phyloP scores from a whole-genome alignment of 2,113 vertebrate genomes.

The Astatoreochromis straeleni region DNA sequence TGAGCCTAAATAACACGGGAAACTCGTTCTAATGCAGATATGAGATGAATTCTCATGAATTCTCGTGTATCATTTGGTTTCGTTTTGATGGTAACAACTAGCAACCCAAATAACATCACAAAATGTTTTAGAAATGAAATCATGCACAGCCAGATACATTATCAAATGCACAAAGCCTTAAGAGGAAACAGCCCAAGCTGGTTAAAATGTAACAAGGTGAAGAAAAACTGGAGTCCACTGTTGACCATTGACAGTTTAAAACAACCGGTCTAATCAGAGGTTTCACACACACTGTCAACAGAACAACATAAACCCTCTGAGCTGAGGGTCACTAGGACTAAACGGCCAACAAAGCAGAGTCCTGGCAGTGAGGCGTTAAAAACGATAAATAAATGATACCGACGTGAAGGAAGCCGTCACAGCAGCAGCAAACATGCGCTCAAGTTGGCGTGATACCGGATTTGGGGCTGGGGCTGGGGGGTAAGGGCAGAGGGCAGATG shows the following conservation, averaged over 20 bases:
- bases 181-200: not conserved
- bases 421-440: not conserved
- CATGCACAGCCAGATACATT: not conserved
- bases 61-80: not conserved
- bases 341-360: not conserved
- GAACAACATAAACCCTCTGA: not conserved
- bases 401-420: not conserved
- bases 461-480: not conserved
- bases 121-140: not conserved
- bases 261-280: not conserved
- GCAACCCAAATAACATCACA: too few species aligned
- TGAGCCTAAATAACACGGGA: not conserved
- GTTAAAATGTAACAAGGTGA: not conserved
- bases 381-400: not conserved
- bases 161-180: not conserved
- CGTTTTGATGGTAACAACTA: not conserved
- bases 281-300: not conserved
- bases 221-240: not conserved
- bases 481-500: constrained; percentile 64
- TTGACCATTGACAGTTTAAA: not conserved
- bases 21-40: not conserved
- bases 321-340: not conserved
- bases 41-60: not conserved
- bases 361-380: not conserved
- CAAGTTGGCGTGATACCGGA: not conserved